Conservation (phyloP, 2,888 invertebrate genomes). For the Oscheius sp. region DNA sequence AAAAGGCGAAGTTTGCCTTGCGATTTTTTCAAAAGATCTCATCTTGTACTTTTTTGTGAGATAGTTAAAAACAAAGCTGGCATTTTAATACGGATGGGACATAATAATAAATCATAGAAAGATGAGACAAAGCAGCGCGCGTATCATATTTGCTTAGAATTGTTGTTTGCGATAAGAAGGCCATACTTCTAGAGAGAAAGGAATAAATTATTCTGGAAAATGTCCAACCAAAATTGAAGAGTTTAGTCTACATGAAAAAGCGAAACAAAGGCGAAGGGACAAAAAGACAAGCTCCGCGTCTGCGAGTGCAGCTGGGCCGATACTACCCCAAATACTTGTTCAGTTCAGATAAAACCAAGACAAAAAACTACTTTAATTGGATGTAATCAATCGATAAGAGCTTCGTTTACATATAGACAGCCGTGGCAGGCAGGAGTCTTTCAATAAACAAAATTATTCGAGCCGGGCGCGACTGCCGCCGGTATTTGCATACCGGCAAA, state of each 20-base stretch:
- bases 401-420: constrained; percentile 14
- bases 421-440: constrained; percentile 16
- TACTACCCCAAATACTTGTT: neutral
- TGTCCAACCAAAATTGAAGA: neutral
- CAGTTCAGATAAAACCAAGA: no score
- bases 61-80: neutral
- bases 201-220: neutral
- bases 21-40: no score
- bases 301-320: neutral
- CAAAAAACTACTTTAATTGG: no score
- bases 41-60: no score
- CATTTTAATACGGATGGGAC: neutral
- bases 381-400: neutral
- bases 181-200: neutral
- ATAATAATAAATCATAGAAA: neutral
- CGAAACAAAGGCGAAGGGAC: neutral
- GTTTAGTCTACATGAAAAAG: no score
- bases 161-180: constrained; percentile 11
- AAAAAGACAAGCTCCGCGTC: neutral
- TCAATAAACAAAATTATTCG: constrained; percentile 23
- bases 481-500: constrained; percentile 18
- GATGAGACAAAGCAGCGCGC: constrained; percentile 18
- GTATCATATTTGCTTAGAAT: constrained; percentile 22
- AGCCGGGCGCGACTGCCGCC: neutral
- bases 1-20: no score